These are phyloP conservation scores for Mormyrus iriodes DNA, from an alignment of 2,113 vertebrate species.

Conservation along the genomic window DNA sequence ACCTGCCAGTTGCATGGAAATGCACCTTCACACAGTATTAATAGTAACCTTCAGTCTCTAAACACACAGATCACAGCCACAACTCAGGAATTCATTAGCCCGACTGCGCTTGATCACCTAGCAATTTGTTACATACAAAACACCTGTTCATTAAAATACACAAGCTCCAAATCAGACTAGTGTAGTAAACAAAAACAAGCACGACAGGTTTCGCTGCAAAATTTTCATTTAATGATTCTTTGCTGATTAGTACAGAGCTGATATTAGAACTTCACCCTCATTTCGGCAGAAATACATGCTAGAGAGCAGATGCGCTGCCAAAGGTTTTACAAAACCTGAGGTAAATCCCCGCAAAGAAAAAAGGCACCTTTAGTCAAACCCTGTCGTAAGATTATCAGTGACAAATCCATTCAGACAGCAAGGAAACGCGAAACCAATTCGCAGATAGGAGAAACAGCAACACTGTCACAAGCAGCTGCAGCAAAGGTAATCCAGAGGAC, in stretches of 20 bases:
- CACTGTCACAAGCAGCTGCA: not conserved
- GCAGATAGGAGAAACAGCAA: not conserved
- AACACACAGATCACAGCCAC: slow-evolving; percentile 37
- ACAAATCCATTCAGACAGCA: not conserved
- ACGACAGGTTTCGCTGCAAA: not conserved
- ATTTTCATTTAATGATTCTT: not conserved
- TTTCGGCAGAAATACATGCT: not conserved
- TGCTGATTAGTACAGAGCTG: not conserved
- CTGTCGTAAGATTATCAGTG: not conserved
- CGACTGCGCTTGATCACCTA: not conserved
- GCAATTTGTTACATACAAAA: not conserved
- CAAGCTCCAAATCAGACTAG: not conserved
- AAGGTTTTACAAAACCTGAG: not conserved
- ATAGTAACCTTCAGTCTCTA: not conserved
- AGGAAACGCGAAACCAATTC: not conserved
- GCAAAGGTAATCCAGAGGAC: not conserved
- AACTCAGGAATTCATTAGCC: not conserved
- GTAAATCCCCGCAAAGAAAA: not conserved
- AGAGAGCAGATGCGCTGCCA: not conserved
- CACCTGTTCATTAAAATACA: slow-evolving; percentile 9
- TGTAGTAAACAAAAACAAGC: not conserved
- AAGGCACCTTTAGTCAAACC: not conserved
- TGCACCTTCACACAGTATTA: not conserved
- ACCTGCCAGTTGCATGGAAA: not conserved
- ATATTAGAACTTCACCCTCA: not conserved